A percentile compares a stretch with the other conserved stretches of the same genome.
Evolutionary conservation across 2,888 invertebrate species (phyloP).

Genomic region (Drosophila tanythrix): DNA sequence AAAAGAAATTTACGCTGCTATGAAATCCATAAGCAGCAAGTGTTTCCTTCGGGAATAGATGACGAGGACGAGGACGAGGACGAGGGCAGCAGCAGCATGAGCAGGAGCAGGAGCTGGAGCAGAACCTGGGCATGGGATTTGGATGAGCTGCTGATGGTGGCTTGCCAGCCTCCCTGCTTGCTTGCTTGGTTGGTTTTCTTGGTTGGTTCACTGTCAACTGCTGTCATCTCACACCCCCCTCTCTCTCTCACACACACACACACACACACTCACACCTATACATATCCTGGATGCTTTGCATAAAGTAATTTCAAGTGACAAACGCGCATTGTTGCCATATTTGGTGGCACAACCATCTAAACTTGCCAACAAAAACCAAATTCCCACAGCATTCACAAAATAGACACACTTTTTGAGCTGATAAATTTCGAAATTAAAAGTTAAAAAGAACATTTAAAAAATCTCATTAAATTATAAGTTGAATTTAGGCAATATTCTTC

Average conservation of each 20-base stretch:
- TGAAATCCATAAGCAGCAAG: constrained; percentile 67
- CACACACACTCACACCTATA: constrained; percentile 7
- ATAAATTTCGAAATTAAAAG: not conserved
- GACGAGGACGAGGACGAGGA: not conserved
- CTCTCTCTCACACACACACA: not conserved
- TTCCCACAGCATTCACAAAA: not conserved
- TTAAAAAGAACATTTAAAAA: not conserved
- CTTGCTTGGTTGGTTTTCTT: constrained; percentile 11
- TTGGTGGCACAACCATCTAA: constrained; percentile 33
- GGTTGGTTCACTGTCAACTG: constrained; percentile 47
- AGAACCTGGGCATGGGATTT: constrained; percentile 7
- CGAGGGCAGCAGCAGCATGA: not conserved
- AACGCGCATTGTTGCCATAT: constrained; percentile 65
- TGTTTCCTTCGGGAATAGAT: constrained; percentile 57
- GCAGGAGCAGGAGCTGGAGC: not conserved
- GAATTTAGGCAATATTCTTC: not conserved
- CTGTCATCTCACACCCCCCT: constrained; percentile 23
- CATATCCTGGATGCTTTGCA: constrained; percentile 49
- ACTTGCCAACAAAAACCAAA: not conserved
- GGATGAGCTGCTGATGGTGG: constrained; percentile 49
- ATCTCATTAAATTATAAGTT: not conserved
- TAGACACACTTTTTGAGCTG: not conserved
- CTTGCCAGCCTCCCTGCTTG: constrained; percentile 11
- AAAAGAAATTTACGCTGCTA: constrained; percentile 41
- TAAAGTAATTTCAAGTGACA: constrained; percentile 70